These are phyloP conservation scores for Columba livia DNA, from an alignment of 2,113 vertebrate species.

Conservation along the genomic window DNA sequence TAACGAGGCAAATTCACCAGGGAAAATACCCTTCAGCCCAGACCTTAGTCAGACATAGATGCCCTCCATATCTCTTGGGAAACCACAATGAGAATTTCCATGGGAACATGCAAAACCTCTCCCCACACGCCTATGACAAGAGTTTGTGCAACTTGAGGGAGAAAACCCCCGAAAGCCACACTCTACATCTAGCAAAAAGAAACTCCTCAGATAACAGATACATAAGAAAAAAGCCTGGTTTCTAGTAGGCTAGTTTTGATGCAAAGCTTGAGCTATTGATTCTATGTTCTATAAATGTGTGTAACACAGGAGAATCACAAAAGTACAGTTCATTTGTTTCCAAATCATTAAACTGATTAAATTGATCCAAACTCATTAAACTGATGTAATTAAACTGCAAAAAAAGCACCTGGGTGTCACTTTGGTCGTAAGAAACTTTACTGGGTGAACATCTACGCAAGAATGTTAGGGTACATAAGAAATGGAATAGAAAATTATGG, in stretches of 20 bases:
- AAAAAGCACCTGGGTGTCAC: not conserved
- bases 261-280: not conserved
- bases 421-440: not conserved
- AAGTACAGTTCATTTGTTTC: not conserved
- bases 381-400: not conserved
- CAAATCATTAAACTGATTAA: not conserved
- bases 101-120: not conserved
- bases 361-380: not conserved
- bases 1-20: not conserved
- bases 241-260: not conserved
- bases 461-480: not conserved
- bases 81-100: not conserved
- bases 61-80: not conserved
- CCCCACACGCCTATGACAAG: fast-evolving
- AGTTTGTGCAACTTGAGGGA: not conserved
- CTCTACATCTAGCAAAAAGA: not conserved
- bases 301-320: not conserved
- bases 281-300: not conserved
- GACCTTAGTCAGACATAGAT: not conserved
- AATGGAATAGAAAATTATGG: not conserved
- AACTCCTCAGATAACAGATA: not conserved
- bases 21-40: not conserved
- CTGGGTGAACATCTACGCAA: not conserved
- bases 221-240: not conserved
- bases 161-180: not conserved